Base-by-base conservation (phyloP, 2,113 vertebrate species). In the Tor tambroides region DNA sequence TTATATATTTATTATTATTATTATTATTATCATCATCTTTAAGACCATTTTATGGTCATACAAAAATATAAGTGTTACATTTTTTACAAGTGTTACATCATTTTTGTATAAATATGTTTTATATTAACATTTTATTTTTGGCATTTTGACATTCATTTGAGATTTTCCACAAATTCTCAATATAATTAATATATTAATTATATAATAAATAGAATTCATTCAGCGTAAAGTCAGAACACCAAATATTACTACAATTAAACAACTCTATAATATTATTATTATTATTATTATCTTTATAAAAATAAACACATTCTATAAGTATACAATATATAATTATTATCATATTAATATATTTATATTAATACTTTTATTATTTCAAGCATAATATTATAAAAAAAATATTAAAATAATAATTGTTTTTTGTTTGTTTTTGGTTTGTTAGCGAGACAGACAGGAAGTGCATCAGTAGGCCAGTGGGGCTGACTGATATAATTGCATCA, bases 401-500 rank as follows among this genome's bases (percentile, higher is more conserved):
- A 56, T 56, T 56, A 19, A 19, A 69, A 69, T 8, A 17, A 8
- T 71, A 38, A 69, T 38, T 8, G 4, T 23, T 23, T 15, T 11
- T 72, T 35, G 28, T 35, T 21, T 19, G 67, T 19, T 10, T 32
- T 61, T 51, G 49, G 49, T 51, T 17, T 51, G 15, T 51, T 51
- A 65, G 23, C 1, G 32, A 49, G 54, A 30, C 17, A 83, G 86
- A 6, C 23, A 61, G 78, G 63, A 83, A 35, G 30, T 80, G 56
- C 79, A 43, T 61, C 10, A 84, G 35, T 28, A 77, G 51, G 28
- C 67, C 49, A n/a, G 85, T 79, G 23, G 65, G 51, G 65, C 49
- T 77, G 67, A 72, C 79, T 85, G 75, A 86, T 80, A 76, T 63
- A 84, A 86, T 51, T 43, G 38, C 41, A 32, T 67, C 21, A 14